phyloP scores from a whole-genome alignment of 2,797 vertebrate species.

The Clamator glandarius region DNA sequence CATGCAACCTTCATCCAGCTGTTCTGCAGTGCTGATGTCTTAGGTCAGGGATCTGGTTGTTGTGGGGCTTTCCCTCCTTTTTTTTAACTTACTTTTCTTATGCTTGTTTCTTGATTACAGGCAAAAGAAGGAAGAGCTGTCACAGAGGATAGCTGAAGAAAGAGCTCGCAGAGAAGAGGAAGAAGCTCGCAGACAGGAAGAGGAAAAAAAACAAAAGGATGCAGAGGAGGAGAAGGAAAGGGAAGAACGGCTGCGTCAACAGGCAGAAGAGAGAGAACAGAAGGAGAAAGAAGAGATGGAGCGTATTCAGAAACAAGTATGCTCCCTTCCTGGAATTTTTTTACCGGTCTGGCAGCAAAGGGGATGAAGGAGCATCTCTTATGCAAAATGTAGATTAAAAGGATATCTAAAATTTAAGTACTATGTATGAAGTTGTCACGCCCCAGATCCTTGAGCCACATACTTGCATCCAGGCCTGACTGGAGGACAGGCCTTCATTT shows the following conservation, averaged over 20 bases:
- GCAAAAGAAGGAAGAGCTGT: slow-evolving; percentile 88
- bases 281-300: slow-evolving; percentile 86
- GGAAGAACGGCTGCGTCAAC: slow-evolving; percentile 71
- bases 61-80: neutral
- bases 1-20: neutral
- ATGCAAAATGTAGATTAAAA: neutral
- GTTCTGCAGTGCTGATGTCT: neutral
- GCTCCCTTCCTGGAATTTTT: neutral
- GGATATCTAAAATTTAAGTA: neutral
- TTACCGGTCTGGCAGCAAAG: neutral
- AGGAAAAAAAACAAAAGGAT: slow-evolving; percentile 80
- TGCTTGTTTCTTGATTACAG: slow-evolving; percentile 66
- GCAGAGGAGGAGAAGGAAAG: slow-evolving; percentile 82
- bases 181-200: slow-evolving; percentile 78
- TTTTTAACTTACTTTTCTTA: neutral
- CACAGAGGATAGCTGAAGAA: slow-evolving; percentile 88
- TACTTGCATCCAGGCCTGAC: no score
- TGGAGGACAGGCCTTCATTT: no score
- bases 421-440: neutral
- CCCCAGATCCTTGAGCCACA: no score
- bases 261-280: slow-evolving; percentile 80
- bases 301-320: slow-evolving; percentile 88
- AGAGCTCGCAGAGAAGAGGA: slow-evolving; percentile 83
- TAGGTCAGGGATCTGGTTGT: neutral
- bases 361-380: neutral